Conservation (phyloP, 2,113 vertebrate genomes). For the Thunnus thynnus region DNA sequence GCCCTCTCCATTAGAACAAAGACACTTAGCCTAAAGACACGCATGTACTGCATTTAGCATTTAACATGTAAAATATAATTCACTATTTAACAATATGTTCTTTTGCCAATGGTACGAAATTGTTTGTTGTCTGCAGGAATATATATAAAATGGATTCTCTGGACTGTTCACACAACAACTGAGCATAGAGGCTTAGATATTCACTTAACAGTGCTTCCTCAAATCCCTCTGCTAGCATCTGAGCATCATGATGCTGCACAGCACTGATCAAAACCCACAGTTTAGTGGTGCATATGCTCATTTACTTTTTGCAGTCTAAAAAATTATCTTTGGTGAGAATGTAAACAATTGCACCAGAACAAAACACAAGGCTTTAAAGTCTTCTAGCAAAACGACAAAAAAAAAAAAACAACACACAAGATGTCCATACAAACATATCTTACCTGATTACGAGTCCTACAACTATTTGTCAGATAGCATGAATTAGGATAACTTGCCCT, state of each 20-base stretch:
- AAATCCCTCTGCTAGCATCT: slow-evolving; percentile 1
- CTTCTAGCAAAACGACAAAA: slow-evolving; percentile 19
- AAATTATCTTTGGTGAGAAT: slow-evolving; percentile 78
- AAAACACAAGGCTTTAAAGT: slow-evolving; percentile 40
- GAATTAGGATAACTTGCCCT: slow-evolving; percentile 36
- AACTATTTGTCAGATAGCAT: slow-evolving; percentile 33
- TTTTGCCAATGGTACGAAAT: slow-evolving; percentile 7
- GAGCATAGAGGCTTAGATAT: slow-evolving; percentile 1
- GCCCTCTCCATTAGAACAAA: background rate
- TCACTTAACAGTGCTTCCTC: slow-evolving; percentile 5
- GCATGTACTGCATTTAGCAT: slow-evolving; percentile 22
- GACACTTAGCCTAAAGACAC: slow-evolving; percentile 22
- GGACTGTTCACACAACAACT: background rate
- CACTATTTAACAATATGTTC: background rate
- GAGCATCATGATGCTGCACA: slow-evolving; percentile 2
- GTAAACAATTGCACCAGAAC: slow-evolving; percentile 69
- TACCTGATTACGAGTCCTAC: slow-evolving; percentile 37
- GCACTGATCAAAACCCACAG: slow-evolving; percentile 23
- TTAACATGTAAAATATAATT: slow-evolving; percentile 30
- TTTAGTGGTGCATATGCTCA: slow-evolving; percentile 22
- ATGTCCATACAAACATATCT: slow-evolving; percentile 43
- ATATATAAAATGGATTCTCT: slow-evolving; percentile 34
- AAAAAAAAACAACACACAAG: slow-evolving; percentile 20
- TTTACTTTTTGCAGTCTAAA: slow-evolving; percentile 36
- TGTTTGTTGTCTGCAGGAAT: slow-evolving; percentile 20